Base-by-base conservation (phyloP, 2,797 vertebrate genomes). In the Catamblyrhynchus diadema region DNA sequence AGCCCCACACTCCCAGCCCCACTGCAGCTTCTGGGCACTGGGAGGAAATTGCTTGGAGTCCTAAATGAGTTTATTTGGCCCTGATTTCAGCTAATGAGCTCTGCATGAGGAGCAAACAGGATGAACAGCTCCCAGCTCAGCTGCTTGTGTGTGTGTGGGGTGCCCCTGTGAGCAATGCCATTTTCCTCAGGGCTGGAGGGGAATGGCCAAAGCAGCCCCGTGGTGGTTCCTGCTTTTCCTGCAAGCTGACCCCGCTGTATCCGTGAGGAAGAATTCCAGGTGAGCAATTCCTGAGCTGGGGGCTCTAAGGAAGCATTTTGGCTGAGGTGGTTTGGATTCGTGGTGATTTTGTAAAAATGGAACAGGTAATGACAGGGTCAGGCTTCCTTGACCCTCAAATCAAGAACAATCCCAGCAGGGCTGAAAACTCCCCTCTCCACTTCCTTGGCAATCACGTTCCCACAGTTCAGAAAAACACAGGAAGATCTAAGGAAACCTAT, bases 391-490 rank as follows among this genome's bases (percentile, higher is more conserved):
- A 97, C 97, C 97, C 91, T 92, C 81, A 70, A 96, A 95, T 92
- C 94, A 95, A 95, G 95, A 98, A 97, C 97, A 97, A 97, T 97
- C 88, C 96, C 95, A 67, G 86, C 89, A 92, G 85, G 84, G 93
- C 86, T 87, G 86, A 64, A 96, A 96, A 47, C 88, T 95, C 96
- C 87, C 91, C 91, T 91, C 81, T 93, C 88, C 59, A 90, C 96
- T 97, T 98, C 97, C 97, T 97, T 95, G 94, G 93, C 92, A 96
- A 95, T 96, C 90, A 77, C 10, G 94, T 97, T 98, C 97, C 96
- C 97, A 98, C 96, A 98, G 94, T 88, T 97, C 93, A 95, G 94
- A 97, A 92, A 95, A 97, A 98, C 96, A 97, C 97, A 97, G 97
- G 97, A 98, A 98, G 96, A 95, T 96, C 96, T 95, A 95, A 97